phyloP scores from a whole-genome alignment of 2,113 vertebrate genomes.

The Hipposideros armiger region DNA sequence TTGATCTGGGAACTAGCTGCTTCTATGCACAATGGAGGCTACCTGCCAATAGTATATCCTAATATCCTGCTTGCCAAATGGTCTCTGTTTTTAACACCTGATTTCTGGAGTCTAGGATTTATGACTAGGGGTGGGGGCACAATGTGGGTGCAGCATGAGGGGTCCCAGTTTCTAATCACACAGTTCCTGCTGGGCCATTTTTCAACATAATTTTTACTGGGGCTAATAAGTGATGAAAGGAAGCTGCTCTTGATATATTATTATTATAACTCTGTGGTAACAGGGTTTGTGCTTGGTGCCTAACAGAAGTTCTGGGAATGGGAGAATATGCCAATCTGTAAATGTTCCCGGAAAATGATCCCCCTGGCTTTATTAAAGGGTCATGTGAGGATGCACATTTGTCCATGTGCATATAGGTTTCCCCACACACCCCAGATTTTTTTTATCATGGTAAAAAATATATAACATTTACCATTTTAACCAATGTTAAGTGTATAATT shows the following conservation, averaged over 20 bases:
- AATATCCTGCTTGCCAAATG: background rate
- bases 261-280: background rate
- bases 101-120: background rate
- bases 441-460: background rate
- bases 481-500: background rate
- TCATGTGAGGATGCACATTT: background rate
- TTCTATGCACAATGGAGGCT: background rate
- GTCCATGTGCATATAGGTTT: background rate
- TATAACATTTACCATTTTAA: background rate
- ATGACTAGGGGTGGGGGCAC: too few species aligned
- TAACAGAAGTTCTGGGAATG: background rate
- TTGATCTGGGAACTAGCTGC: constrained; percentile 17
- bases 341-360: background rate
- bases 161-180: background rate
- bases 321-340: background rate
- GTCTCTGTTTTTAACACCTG: background rate
- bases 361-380: background rate
- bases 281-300: background rate
- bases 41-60: background rate
- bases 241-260: background rate
- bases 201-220: background rate
- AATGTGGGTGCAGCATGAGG: background rate
- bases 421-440: background rate
- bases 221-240: background rate
- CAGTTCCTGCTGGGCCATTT: background rate